phyloP scores from a whole-genome alignment of 2,888 invertebrate species.

The Proisotoma minuta region DNA sequence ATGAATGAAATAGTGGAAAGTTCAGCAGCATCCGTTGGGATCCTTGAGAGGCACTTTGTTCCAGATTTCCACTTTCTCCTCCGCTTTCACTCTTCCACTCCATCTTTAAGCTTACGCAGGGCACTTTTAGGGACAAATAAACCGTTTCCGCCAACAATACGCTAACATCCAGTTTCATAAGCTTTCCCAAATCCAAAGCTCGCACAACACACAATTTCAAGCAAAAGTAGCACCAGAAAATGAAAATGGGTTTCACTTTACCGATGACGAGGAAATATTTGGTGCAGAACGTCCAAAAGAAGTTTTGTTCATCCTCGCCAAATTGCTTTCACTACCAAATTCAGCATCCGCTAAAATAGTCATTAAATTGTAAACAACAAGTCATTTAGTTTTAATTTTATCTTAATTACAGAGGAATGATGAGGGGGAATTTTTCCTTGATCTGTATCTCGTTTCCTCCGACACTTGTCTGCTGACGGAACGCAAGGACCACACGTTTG shows the following conservation, averaged over 20 bases:
- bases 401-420: constrained; percentile 5
- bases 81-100: too few relatives aligned
- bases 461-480: constrained; percentile 39
- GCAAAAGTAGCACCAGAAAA: not conserved
- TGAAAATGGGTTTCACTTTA: constrained; percentile 23
- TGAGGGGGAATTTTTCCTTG: constrained; percentile 37
- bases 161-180: not conserved
- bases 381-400: not conserved
- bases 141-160: too few relatives aligned
- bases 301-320: constrained; percentile 81
- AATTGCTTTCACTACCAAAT: constrained; percentile 58
- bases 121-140: too few relatives aligned
- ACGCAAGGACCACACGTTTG: constrained; percentile 38
- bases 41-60: too few relatives aligned
- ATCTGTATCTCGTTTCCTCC: constrained; percentile 32
- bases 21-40: too few relatives aligned
- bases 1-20: too few relatives aligned
- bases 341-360: constrained; percentile 17
- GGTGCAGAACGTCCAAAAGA: constrained; percentile 91
- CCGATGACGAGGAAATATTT: constrained; percentile 66
- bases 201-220: not conserved
- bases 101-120: too few relatives aligned
- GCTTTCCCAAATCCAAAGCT: not conserved
- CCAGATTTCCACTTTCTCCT: too few relatives aligned
- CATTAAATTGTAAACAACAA: constrained; percentile 12